Conservation (phyloP, 2,888 invertebrate genomes). For the Biston betularia region DNA sequence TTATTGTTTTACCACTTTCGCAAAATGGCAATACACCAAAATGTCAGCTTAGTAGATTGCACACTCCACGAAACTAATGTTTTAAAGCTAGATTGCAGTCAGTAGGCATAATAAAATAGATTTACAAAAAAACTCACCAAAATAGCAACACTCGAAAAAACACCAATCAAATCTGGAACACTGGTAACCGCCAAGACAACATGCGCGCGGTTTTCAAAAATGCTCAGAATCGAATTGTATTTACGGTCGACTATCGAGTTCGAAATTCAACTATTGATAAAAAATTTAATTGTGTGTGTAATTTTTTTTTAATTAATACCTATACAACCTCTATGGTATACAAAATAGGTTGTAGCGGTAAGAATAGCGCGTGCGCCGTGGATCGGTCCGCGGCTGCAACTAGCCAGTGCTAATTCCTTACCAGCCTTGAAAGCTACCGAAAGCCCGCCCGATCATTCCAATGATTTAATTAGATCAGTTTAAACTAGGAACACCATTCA, state of each 20-base stretch:
- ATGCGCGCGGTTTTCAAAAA: conserved; percentile 56
- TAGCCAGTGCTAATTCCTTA: conserved; percentile 56
- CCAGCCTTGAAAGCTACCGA: conserved; percentile 80
- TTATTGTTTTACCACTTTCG: too few relatives aligned
- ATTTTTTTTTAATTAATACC: conserved; percentile 39
- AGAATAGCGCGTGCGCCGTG: conserved; percentile 73
- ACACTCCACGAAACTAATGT: too few relatives aligned
- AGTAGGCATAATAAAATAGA: neutral
- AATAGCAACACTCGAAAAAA: conserved; percentile 51
- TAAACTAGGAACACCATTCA: conserved; percentile 42
- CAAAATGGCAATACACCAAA: too few relatives aligned
- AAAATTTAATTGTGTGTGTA: conserved; percentile 9
- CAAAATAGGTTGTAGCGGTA: conserved; percentile 74
- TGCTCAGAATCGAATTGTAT: conserved; percentile 42
- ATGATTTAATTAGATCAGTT: conserved; percentile 46
- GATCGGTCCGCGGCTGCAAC: conserved; percentile 68
- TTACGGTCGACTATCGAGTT: conserved; percentile 52
- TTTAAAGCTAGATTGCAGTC: neutral
- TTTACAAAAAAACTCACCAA: conserved; percentile 55
- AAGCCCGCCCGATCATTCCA: conserved; percentile 63
- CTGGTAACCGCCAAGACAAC: conserved; percentile 58
- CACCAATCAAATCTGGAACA: conserved; percentile 46
- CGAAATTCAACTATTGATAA: conserved; percentile 4
- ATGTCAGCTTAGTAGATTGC: too few relatives aligned
- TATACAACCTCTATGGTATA: conserved; percentile 73